A percentile compares a stretch with the other conserved stretches of the same genome.
phyloP scores from a whole-genome alignment of 2,888 invertebrate genomes.

The Hyposoter dolosus region DNA sequence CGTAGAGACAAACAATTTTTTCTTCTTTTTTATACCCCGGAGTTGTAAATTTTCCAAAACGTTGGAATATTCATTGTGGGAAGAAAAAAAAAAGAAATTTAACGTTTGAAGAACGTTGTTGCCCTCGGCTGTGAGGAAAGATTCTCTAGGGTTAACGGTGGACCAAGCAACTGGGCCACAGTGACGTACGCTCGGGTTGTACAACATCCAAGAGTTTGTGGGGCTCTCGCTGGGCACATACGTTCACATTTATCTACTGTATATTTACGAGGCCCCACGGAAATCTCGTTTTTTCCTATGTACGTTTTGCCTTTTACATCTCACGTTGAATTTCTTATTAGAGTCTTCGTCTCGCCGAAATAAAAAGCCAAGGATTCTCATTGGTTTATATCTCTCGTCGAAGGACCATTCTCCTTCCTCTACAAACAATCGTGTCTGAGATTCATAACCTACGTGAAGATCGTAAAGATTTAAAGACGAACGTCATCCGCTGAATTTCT shows the following conservation, averaged over 20 bases:
- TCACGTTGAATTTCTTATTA: slow-evolving; percentile 39
- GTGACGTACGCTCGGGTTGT: slow-evolving; percentile 30
- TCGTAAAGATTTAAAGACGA: neutral
- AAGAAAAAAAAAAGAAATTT: slow-evolving; percentile 11
- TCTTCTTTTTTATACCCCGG: neutral
- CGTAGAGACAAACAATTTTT: neutral
- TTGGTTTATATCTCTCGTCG: slow-evolving; percentile 8
- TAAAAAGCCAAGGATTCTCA: slow-evolving; percentile 2
- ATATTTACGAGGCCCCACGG: slow-evolving; percentile 47
- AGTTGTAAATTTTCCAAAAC: slow-evolving; percentile 3
- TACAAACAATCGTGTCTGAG: neutral
- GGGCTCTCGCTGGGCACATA: slow-evolving; percentile 24
- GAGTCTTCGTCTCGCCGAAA: slow-evolving; percentile 16
- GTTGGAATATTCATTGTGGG: neutral
- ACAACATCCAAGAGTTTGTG: slow-evolving; percentile 28
- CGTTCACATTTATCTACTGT: slow-evolving; percentile 14
- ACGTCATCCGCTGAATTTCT: neutral
- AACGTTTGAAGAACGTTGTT: slow-evolving; percentile 6
- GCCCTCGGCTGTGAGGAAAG: slow-evolving; percentile 7
- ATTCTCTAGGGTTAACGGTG: slow-evolving; percentile 11
- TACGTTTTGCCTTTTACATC: slow-evolving; percentile 32
- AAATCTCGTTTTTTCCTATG: slow-evolving; percentile 44
- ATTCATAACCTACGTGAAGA: neutral
- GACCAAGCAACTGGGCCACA: slow-evolving; percentile 46
- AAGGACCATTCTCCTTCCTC: neutral